Base-by-base conservation (phyloP, 64 coral and sea anemone species). In the Montipora cactus region DNA sequence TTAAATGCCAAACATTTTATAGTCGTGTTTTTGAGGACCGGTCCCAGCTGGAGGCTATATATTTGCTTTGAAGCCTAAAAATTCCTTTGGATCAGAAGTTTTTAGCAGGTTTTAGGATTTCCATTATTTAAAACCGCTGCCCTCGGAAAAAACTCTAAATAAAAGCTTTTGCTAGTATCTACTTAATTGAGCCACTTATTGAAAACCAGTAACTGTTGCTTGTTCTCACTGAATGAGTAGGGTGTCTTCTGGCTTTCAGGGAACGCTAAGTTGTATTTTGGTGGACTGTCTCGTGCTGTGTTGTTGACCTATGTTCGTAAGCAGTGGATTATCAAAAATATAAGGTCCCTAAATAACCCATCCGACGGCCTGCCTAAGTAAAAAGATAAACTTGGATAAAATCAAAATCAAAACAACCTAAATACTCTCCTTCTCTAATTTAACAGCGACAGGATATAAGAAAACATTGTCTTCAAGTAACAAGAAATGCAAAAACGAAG, bases 1-100 rank as follows among this genome's bases (percentile, higher is more conserved):
- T 14, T 69, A 20, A 84, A 84, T 84, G 67, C 81, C 81, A 48
- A 49, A 59, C 28, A 61, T 84, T 84, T 11, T 69, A 18, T 69
- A 47, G 81, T 14, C 79, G 18, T 44, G 53, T 81, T 57, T 57
- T 8, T 81, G 10, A 68, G 13, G 4, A 19, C 9, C 15, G 20
- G 21, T 14, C 81, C 13, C 45, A 67, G 81, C 81, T 84, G 61
- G 44, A 84, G 81, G 61, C 67, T 44, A 23, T n/a, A 18, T 5
- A 28, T 46, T 11, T 57, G 6, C 53, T 57, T 57, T 8, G 53
- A 68, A 18, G 44, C 16, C 3, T 2, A 16, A 14, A 47, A n/a
- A 62, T 67, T 48, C 44, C 44, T 47, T 47, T 4, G 15, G 76
- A 44, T 14, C 28, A 44, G 50, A 59, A 20, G 21, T 58, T 81